Conservation (phyloP, 2,113 vertebrate genomes). For the Ptyas mucosa region DNA sequence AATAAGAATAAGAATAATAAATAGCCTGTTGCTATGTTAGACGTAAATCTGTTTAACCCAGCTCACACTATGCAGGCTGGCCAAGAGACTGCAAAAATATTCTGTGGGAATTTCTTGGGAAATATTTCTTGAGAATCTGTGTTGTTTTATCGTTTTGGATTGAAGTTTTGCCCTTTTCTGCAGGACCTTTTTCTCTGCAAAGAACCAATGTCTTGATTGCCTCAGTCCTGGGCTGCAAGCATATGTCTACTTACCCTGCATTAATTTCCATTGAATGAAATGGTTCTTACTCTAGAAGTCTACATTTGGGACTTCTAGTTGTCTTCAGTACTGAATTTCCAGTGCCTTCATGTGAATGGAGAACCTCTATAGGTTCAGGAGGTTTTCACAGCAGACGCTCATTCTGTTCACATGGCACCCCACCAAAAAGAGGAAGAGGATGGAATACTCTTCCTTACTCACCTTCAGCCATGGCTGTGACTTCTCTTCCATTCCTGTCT, state of each 20-base stretch:
- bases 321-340: not conserved
- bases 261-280: not conserved
- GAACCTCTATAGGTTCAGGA: not conserved
- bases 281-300: not conserved
- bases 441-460: not conserved
- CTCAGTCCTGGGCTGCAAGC: not conserved
- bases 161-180: not conserved
- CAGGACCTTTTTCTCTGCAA: not conserved
- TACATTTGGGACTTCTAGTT: not conserved
- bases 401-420: not conserved
- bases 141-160: not conserved
- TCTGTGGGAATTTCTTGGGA: too few relatives aligned
- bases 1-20: too few relatives aligned
- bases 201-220: not conserved
- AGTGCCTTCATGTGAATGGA: not conserved
- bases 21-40: not conserved
- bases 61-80: too few relatives aligned
- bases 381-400: not conserved
- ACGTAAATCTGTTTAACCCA: not conserved
- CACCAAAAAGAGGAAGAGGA: not conserved
- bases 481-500: not conserved
- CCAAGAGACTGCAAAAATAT: too few relatives aligned
- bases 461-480: not conserved
- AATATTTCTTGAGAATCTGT: too few relatives aligned
- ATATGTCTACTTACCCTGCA: not conserved